Percentiles rank a stretch among this genome's conserved stretches.
Conservation (phyloP, 2,797 vertebrate genomes). For the Spinibarbus caldwelli region DNA sequence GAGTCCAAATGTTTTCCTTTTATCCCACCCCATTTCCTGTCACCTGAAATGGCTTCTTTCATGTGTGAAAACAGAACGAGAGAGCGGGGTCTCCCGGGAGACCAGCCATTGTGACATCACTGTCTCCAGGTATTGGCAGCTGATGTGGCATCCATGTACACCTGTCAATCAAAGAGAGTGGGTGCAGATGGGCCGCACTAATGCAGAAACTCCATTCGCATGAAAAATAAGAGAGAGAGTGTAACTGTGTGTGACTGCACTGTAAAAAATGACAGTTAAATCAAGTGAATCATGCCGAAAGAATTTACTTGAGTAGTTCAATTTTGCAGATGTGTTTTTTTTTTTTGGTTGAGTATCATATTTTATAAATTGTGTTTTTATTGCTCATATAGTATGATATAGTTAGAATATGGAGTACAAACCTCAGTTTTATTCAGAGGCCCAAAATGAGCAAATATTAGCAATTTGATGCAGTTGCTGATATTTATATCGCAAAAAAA, state of each 20-base stretch:
- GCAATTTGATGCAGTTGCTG: neutral
- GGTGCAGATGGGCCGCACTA: constrained; percentile 68
- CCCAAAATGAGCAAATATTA: neutral
- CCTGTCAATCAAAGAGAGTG: constrained; percentile 77
- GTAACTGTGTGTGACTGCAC: neutral
- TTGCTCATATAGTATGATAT: neutral
- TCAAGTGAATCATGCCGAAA: neutral
- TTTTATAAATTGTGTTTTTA: neutral
- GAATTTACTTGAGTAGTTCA: neutral
- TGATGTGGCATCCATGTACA: constrained; percentile 75
- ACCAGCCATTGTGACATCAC: constrained; percentile 74
- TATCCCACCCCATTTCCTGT: constrained; percentile 80
- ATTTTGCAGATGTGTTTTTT: neutral
- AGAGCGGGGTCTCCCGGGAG: constrained; percentile 75
- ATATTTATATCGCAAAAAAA: neutral
- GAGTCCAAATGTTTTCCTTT: constrained; percentile 79
- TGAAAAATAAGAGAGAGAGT: constrained; percentile 28
- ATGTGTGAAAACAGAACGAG: constrained; percentile 78
- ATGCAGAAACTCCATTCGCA: constrained; percentile 34
- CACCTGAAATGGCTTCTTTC: constrained; percentile 85
- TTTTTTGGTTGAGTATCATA: neutral
- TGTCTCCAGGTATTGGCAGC: constrained; percentile 80
- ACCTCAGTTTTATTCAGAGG: neutral
- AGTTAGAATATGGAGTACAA: neutral
- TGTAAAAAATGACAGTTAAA: neutral